Conservation (phyloP, 1,140 invertebrate genomes). For the Gryon sp. region DNA sequence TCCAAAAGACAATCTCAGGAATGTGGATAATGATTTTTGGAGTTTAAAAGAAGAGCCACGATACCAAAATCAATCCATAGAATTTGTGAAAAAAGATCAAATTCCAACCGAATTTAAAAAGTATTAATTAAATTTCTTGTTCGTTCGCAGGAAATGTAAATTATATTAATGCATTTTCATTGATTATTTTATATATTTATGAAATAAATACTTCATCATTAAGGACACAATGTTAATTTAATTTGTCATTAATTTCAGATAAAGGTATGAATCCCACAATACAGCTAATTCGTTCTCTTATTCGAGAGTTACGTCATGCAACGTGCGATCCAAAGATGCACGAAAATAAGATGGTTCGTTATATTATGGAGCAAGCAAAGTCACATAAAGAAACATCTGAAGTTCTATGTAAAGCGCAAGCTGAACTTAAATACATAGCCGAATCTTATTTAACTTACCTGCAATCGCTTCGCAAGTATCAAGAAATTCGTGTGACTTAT, state of each 20-base stretch:
- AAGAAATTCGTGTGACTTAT: conserved; percentile 86
- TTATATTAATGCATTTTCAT: too few relatives aligned
- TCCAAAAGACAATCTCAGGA: conserved; percentile 74
- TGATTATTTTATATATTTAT: background rate
- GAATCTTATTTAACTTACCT: conserved; percentile 89
- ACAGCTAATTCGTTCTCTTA: conserved; percentile 80
- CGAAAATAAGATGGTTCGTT: conserved; percentile 82
- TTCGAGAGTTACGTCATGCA: conserved; percentile 82
- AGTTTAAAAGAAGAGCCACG: conserved; percentile 77
- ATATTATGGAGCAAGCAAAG: conserved; percentile 86
- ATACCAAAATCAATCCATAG: conserved; percentile 80
- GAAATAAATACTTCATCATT: conserved; percentile 33
- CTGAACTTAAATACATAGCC: conserved; percentile 86
- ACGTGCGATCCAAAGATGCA: conserved; percentile 79
- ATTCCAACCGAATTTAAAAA: background rate
- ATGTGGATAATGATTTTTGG: conserved; percentile 81
- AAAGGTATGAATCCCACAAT: conserved; percentile 78
- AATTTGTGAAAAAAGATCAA: conserved; percentile 79
- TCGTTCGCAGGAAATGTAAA: too few relatives aligned
- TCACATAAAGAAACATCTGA: conserved; percentile 88
- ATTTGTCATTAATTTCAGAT: conserved; percentile 71
- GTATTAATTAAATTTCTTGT: background rate
- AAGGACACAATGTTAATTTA: too few relatives aligned
- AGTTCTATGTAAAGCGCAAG: conserved; percentile 88
- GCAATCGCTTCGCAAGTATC: conserved; percentile 82